These are phyloP conservation scores for Cotesia typhae DNA, from an alignment of 1,140 invertebrate genomes.

Conservation along the genomic window DNA sequence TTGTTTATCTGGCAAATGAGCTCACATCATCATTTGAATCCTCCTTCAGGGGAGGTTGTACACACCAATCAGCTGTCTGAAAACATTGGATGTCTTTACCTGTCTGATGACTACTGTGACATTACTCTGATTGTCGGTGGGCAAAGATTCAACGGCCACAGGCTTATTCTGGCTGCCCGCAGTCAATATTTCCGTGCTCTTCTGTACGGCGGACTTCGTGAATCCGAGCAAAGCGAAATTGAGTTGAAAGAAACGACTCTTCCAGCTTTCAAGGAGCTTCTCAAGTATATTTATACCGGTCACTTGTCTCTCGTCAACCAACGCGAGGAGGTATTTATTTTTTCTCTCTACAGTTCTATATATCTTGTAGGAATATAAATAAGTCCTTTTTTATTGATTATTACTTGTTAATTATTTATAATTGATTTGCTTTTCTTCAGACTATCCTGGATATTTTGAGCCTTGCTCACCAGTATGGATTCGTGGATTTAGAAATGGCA, in stretches of 20 bases:
- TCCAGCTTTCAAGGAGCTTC: constrained; percentile 86
- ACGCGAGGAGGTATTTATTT: constrained; percentile 65
- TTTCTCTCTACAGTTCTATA: background rate
- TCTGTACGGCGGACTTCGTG: constrained; percentile 90
- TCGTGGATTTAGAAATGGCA: constrained; percentile 87
- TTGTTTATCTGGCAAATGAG: constrained; percentile 44
- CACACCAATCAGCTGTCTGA: constrained; percentile 71
- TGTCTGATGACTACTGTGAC: constrained; percentile 91
- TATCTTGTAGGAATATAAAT: no score
- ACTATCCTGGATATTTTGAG: constrained; percentile 64
- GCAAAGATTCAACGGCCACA: constrained; percentile 85
- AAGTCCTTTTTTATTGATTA: no score
- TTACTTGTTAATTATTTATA: background rate
- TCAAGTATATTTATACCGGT: constrained; percentile 96
- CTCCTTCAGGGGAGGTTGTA: constrained; percentile 52
- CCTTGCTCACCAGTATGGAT: constrained; percentile 94
- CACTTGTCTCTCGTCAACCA: constrained; percentile 84
- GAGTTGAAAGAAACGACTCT: constrained; percentile 86
- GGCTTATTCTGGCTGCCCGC: constrained; percentile 89
- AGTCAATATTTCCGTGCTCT: constrained; percentile 95
- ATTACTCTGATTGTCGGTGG: constrained; percentile 88
- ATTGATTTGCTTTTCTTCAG: constrained; percentile 39
- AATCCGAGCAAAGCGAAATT: constrained; percentile 83
- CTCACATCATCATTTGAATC: constrained; percentile 53
- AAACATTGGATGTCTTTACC: constrained; percentile 82